These are phyloP conservation scores for Pheosia tremula DNA, from an alignment of 2,888 invertebrate genomes.

Conservation along the genomic window DNA sequence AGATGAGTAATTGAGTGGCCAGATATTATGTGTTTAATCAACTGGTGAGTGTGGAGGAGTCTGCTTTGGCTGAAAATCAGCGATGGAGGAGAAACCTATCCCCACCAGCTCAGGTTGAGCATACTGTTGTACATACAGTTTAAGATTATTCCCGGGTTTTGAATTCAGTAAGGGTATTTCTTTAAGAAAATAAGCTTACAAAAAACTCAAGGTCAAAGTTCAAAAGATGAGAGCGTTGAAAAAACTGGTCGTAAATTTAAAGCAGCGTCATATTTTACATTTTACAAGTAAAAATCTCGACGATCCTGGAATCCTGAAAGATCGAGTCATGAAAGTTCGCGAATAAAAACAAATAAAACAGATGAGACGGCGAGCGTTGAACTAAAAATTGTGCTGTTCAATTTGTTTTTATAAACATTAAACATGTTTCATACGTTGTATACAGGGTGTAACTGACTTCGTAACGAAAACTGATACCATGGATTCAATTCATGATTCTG, in stretches of 20 bases:
- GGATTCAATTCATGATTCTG: too few relatives aligned
- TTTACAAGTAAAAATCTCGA: background rate
- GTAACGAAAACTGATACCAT: too few relatives aligned
- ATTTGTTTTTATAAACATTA: too few relatives aligned
- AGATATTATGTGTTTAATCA: too few relatives aligned
- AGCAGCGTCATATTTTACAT: background rate
- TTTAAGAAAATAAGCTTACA: background rate
- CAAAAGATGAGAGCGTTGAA: background rate
- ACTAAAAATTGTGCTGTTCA: too few relatives aligned
- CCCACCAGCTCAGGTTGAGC: background rate
- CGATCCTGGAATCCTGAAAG: background rate
- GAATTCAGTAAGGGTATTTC: background rate
- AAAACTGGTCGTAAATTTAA: background rate
- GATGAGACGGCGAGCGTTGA: too few relatives aligned
- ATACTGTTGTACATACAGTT: background rate
- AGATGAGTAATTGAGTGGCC: too few relatives aligned
- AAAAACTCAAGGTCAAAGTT: slow-evolving; percentile 2
- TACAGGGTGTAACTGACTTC: too few relatives aligned
- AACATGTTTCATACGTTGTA: background rate
- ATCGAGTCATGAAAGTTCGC: background rate
- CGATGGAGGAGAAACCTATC: too few relatives aligned
- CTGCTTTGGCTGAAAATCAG: too few relatives aligned
- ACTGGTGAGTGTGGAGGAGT: too few relatives aligned
- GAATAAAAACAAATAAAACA: background rate
- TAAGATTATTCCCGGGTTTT: background rate